Evolutionary conservation across 2,113 vertebrate genomes (phyloP).

Genomic region (Chamaetylas fuelleborni): DNA sequence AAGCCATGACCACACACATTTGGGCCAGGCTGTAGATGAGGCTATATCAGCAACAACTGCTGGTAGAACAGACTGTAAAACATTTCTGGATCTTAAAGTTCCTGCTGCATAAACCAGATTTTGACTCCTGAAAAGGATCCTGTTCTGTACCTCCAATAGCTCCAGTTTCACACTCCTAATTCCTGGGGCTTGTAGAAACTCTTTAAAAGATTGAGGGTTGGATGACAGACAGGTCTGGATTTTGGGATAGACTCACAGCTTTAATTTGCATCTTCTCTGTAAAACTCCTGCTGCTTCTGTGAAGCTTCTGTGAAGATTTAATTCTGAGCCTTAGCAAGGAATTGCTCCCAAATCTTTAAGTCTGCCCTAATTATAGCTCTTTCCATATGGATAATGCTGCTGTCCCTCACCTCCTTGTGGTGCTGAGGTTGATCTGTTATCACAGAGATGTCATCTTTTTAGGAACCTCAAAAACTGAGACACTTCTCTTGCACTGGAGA

Average conservation of each 20-base stretch:
- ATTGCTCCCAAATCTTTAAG: not conserved
- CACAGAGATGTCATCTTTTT: not conserved
- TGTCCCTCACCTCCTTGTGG: not conserved
- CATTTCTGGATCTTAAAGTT: not conserved
- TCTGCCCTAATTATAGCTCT: not conserved
- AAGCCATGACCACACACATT: not conserved
- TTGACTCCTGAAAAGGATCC: not conserved
- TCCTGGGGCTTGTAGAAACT: not conserved
- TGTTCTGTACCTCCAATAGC: not conserved
- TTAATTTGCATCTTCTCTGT: not conserved
- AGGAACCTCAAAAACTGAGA: not conserved
- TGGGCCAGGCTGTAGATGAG: not conserved
- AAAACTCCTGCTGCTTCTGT: not conserved
- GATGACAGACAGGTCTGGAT: not conserved
- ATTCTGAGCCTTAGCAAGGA: not conserved
- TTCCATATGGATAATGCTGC: not conserved
- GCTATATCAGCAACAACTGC: not conserved
- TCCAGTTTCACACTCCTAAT: fast-evolving
- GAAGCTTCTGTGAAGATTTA: not conserved
- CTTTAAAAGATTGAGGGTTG: not conserved
- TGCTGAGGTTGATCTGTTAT: not conserved
- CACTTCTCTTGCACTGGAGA: not conserved
- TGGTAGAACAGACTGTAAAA: not conserved
- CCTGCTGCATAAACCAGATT: not conserved
- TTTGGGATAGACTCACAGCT: not conserved